These are phyloP conservation scores for Cydia fagiglandana DNA, from an alignment of 1,140 invertebrate species.

Conservation along the genomic window DNA sequence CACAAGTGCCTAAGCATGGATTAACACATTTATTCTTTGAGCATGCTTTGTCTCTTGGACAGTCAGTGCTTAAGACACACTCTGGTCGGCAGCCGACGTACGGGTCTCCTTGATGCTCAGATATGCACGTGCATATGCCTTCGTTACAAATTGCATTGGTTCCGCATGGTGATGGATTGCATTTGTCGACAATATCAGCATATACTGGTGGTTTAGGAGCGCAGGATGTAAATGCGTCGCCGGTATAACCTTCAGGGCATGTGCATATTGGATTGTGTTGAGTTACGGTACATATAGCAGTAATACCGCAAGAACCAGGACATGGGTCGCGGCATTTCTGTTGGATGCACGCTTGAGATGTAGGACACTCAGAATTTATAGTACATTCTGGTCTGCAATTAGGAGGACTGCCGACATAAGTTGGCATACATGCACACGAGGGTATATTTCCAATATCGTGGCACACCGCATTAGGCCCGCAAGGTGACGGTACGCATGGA, in stretches of 20 bases:
- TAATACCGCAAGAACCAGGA: constrained; percentile 83
- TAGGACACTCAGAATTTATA: constrained; percentile 85
- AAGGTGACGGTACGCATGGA: constrained; percentile 87
- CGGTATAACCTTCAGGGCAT: constrained; percentile 84
- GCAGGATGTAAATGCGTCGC: constrained; percentile 84
- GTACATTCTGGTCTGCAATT: constrained; percentile 87
- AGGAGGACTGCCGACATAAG: constrained; percentile 85
- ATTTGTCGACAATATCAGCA: constrained; percentile 55
- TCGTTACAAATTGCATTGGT: constrained; percentile 81
- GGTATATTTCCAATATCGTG: constrained; percentile 81
- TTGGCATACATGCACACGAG: constrained; percentile 84
- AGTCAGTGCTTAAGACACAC: constrained; percentile 85
- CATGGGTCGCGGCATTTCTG: constrained; percentile 87
- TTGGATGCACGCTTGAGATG: constrained; percentile 83
- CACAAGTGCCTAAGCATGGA: constrained; percentile 85
- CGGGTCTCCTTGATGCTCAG: constrained; percentile 85
- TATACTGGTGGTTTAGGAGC: constrained; percentile 74
- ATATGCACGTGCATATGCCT: constrained; percentile 82
- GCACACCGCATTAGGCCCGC: constrained; percentile 86
- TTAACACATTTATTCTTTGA: constrained; percentile 84
- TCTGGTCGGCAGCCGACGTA: constrained; percentile 84
- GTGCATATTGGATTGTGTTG: constrained; percentile 87
- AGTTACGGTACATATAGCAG: constrained; percentile 85
- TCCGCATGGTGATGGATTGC: constrained; percentile 85
- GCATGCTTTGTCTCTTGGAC: constrained; percentile 84